phyloP scores from a whole-genome alignment of 2,797 vertebrate species.

The Gadopsis bispinosus region DNA sequence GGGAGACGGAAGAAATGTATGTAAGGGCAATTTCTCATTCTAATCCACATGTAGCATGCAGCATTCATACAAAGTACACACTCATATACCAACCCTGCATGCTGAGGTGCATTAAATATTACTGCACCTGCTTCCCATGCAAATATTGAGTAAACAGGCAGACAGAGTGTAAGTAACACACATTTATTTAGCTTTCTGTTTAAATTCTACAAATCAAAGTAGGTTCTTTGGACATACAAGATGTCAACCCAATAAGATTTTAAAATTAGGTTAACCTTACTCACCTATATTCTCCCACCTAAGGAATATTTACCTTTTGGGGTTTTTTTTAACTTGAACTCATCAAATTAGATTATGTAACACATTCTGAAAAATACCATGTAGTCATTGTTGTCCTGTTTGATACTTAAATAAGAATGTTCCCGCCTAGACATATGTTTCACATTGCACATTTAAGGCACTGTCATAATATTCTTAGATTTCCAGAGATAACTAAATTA shows the following conservation, averaged over 20 bases:
- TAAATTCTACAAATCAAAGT: no score
- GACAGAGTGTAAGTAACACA: not conserved
- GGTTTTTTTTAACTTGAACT: slow-evolving; percentile 6
- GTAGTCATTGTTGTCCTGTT: slow-evolving; percentile 28
- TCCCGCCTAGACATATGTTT: slow-evolving; percentile 10
- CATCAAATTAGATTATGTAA: slow-evolving; percentile 27
- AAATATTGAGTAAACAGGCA: not conserved
- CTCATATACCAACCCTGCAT: not conserved
- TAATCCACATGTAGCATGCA: slow-evolving; percentile 28
- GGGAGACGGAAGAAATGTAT: slow-evolving; percentile 97
- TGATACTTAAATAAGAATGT: slow-evolving; percentile 33
- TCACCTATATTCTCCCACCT: slow-evolving; percentile 4
- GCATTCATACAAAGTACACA: not conserved
- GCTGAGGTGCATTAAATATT: slow-evolving; percentile 7
- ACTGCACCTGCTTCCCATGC: not conserved
- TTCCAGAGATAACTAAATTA: slow-evolving; percentile 41
- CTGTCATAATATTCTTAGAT: slow-evolving; percentile 29
- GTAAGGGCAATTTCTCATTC: slow-evolving; percentile 86
- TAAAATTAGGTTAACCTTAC: slow-evolving; percentile 5
- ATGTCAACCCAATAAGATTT: slow-evolving; percentile 9
- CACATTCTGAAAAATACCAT: slow-evolving; percentile 4
- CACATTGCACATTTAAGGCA: slow-evolving; percentile 28
- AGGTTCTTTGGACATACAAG: not conserved
- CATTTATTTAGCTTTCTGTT: not conserved
- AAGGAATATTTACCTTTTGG: slow-evolving; percentile 12